A percentile compares a stretch with the other conserved stretches of the same genome.
phyloP scores from a whole-genome alignment of 2,888 invertebrate species.

The Hydropsyche betteni region DNA sequence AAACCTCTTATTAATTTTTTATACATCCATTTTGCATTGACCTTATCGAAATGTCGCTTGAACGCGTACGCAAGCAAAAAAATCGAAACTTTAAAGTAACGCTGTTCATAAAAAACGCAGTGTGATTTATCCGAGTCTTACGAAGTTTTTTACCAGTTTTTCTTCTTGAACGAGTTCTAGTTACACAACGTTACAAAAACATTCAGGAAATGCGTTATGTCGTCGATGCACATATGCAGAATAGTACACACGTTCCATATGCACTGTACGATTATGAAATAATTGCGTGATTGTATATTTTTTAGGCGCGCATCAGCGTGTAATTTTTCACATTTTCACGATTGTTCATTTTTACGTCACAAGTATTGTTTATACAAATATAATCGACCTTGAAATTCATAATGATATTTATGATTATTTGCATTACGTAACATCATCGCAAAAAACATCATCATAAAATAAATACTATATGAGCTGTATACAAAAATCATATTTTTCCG shows the following conservation, averaged over 20 bases:
- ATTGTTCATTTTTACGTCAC: too few relatives aligned
- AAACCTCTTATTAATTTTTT: neutral
- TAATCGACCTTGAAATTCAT: too few relatives aligned
- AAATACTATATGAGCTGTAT: too few relatives aligned
- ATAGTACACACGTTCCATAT: conserved; percentile 19
- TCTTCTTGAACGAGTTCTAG: neutral
- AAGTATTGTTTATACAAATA: too few relatives aligned
- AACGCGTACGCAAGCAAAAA: neutral
- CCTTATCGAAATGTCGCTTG: conserved; percentile 3
- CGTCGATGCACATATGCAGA: neutral
- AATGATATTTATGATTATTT: too few relatives aligned
- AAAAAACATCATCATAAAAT: too few relatives aligned
- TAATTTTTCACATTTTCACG: too few relatives aligned
- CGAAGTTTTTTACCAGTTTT: conserved; percentile 11
- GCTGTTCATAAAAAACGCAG: neutral
- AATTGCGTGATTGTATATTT: neutral
- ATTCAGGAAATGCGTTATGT: conserved; percentile 20
- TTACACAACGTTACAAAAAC: neutral
- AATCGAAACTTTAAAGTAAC: neutral
- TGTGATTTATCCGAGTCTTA: neutral
- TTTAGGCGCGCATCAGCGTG: neutral
- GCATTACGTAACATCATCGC: too few relatives aligned
- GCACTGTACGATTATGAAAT: neutral
- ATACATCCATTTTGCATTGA: neutral
- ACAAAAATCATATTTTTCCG: too few relatives aligned